Base-by-base conservation (phyloP, 1,140 invertebrate species). In the Eupeodes corollae region DNA sequence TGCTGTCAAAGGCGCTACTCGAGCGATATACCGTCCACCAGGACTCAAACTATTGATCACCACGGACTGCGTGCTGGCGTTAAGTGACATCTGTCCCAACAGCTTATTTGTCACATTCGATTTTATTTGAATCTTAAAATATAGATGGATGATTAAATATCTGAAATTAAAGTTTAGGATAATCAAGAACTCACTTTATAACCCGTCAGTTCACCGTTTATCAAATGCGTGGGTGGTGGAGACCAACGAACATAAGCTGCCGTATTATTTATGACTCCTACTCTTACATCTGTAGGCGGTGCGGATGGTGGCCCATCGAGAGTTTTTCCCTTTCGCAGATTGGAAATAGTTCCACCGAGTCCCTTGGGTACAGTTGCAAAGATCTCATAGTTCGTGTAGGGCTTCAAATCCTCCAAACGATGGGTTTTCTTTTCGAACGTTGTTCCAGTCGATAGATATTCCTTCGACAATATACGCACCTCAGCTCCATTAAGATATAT, bases 201-300 rank as follows among this genome's bases (percentile, higher is more conserved):
- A 44, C 85, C 86, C 47, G 78, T 75, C n/a, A 91, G 71, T 64
- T 83, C 75, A 37, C 86, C 86, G 70, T 88, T 88, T 58, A 82
- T 77, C 43, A 82, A 76, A 42, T 76, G 73, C 47, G 76, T 74
- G 13, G 81, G 77, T 11, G 86, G 86, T 12, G 85, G 79, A 39
- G 79, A 75, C 87, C 87, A 91, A 49, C 78, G 71, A 42, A 91
- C 78, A 57, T 79, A 78, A 2, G 86, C 82, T 32, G 82, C 80
- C 14, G 80, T 86, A 39, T 79, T 73, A 60, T 87, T 88, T 51
- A 87, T 75, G 67, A 87, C 82, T 49, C 84, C 82, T 16, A 84
- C 80, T 51, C 82, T 74, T 46, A 90, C 76, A 58, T 84, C 80
- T 54, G 79, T 76, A 1, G 87, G 86, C 21, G 86, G 75, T 31